Base-by-base conservation (phyloP, 2,113 vertebrate species). In the Callopanchax toddi region DNA sequence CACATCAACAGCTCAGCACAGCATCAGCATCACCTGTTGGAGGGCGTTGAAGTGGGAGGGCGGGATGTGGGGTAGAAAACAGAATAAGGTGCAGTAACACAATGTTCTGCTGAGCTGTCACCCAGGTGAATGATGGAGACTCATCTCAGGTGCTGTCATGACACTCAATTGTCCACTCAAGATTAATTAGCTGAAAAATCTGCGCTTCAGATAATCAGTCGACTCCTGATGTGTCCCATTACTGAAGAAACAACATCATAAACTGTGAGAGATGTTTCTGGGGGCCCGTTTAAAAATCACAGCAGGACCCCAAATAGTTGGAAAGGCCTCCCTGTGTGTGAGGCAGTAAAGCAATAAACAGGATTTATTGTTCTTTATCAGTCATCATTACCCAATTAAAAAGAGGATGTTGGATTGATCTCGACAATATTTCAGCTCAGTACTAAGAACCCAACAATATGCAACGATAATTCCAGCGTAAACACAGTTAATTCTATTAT, bases 11-110 rank as follows among this genome's bases (percentile, higher is more conserved):
- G 50, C 81, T 76, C 64, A 44, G 53, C 46, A 20, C 55, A 60
- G 60, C 67, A 74, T 66, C 62, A 67, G 54, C 70, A 76, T 74
- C 65, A 74, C 69, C 74, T 53, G 77, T 57, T 74, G 70, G 17
- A 73, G 48, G 32, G 48, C 51, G 56, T 56, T 46, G 71, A 76
- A 57, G 67, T 51, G 32, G 61, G 23, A 67, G 67, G n/a, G 63
- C 60, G 6, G 15, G 39, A 1, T 2, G 42, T 43, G 49, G 17
- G 32, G 15, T 13, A n/a, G 42, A 62, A n/a, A 44, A 32, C 21
- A 2, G 37, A 48, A 52, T 23, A 53, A 57, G 62, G 74, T 52
- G 39, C 55, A 15, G 26, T 46, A 26, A 78, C 65, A 76, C 48
- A 71, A 68, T 65, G 71, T 76, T 68, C 58, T 34, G 26, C 52